These are phyloP conservation scores for Betta splendens DNA, from an alignment of 2,797 vertebrate species.

Conservation along the genomic window DNA sequence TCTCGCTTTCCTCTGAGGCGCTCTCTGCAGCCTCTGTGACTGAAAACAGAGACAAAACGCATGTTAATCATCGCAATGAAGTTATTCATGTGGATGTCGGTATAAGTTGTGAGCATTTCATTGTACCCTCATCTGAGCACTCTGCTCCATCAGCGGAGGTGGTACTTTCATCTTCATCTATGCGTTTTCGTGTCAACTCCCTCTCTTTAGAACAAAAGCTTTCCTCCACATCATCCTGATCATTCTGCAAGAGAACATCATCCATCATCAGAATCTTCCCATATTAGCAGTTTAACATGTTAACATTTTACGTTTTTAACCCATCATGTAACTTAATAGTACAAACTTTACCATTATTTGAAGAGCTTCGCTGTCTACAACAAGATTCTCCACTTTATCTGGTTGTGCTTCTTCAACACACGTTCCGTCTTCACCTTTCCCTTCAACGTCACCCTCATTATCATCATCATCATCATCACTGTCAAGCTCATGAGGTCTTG, in stretches of 20 bases:
- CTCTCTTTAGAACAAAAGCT: conserved; percentile 14
- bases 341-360: conserved; percentile 46
- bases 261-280: neutral
- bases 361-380: conserved; percentile 54
- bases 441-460: conserved; percentile 80
- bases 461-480: conserved; percentile 86
- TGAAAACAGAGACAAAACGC: conserved; percentile 36
- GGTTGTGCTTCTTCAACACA: conserved; percentile 60
- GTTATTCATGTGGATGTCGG: no score
- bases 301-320: neutral
- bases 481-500: conserved; percentile 89
- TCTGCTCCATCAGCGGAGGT: conserved; percentile 73
- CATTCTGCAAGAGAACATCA: conserved; percentile 12
- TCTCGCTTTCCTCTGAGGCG: conserved; percentile 83
- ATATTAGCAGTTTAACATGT: neutral
- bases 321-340: neutral
- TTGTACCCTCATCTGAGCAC: conserved; percentile 81
- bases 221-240: neutral
- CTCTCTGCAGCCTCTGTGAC: conserved; percentile 75
- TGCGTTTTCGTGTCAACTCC: conserved; percentile 35
- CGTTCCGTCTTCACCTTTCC: conserved; percentile 80
- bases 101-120: neutral
- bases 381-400: conserved; percentile 72
- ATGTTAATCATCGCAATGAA: neutral
- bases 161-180: conserved; percentile 66